Evolutionary conservation across 1,140 invertebrate species (phyloP), one percentile per base, ranked within the genome.

Genomic region (Musca domestica): DNA sequence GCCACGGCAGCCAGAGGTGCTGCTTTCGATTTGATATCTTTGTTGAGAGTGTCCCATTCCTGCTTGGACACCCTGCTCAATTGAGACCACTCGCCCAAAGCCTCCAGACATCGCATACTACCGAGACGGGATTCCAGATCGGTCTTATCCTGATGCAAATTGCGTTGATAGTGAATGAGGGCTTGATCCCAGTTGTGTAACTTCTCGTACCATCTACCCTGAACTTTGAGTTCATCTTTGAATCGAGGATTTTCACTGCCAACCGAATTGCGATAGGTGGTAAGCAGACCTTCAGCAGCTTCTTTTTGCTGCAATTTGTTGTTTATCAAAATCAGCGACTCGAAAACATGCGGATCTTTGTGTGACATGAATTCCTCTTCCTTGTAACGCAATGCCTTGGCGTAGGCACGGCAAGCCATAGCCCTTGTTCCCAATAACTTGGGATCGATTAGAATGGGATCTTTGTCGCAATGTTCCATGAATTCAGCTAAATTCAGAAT

Each of bases 251-350:
- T 61, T 20, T 61, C 56, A 17, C 56, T 30, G 10, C 56, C 56
- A 1, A 83, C 85, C 0, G 85, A 86, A 63, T 88, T 88, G 61
- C 91, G 86, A 72, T 94, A 90, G 70, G 91, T 90, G 88, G 92
- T 95, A 0, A 98, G 95, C 75, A 99, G 82, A 22, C 93, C 97
- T 72, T 95, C 92, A 1, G 98, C 97, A 1, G 96, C 96, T 84
- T 99, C 98, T 70, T 96, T 94, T 76, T 99, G 96, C 78, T 99
- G 97, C 12, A 99, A 83, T 83, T 99, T 99, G 79, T 99, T 99
- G 76, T 99, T 99, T 69, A 99, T 99, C 14, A 95, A 94, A 73
- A 99, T 98, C 0, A 98, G 83, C 3, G 94, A 90, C 78, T 98
- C 96, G 3, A 98, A 90, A 0, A 98, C 93, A 69, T 93, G 90